Base-by-base conservation (phyloP, 2,113 vertebrate species). In the Hydrolagus affinis region DNA sequence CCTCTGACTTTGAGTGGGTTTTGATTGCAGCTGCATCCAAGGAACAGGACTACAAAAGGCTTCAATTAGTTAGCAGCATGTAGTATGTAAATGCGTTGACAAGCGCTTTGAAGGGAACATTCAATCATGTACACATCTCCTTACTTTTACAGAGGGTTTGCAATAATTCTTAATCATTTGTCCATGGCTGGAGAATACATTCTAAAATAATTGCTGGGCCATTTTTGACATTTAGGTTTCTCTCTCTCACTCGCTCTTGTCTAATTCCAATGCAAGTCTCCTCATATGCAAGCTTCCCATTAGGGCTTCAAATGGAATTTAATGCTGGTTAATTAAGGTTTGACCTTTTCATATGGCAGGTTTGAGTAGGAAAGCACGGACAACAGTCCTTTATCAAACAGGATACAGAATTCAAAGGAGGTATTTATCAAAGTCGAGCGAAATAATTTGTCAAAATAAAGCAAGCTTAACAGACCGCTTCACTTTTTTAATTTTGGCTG, bases 31-130 rank as follows among this genome's bases (percentile, higher is more conserved):
- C 78, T 83, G 78, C 78, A 83, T 66, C 15, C 25, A 32, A 83
- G 78, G 78, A 83, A 83, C 25, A 83, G 60, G 32, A 66, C 66
- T 83, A 83, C 78, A 83, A 83, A 83, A 83, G 78, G 78, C 60
- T 83, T 83, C 78, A 83, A 83, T 83, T 83, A 83, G 78, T 83
- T 62, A 83, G 78, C 60, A 83, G 78, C 78, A 83, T 83, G 78
- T 83, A 83, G 78, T 83, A 83, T 83, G 78, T 83, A 83, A 83
- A 83, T 83, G 78, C 66, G 78, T 66, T 83, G 78, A 83, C 78
- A 83, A 62, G 78, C 64, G 64, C 78, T 83, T 83, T 83, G 78
- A 83, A 83, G 78, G 78, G 78, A 66, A 30, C 60, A 83, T 83
- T 83, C 78, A 83, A 83, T 83, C 78, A 83, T 66, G 28, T 25